Percentiles rank a stretch among this genome's conserved stretches.
Evolutionary conservation across 2,113 vertebrate genomes (phyloP).

Genomic region (Puma concolor): DNA sequence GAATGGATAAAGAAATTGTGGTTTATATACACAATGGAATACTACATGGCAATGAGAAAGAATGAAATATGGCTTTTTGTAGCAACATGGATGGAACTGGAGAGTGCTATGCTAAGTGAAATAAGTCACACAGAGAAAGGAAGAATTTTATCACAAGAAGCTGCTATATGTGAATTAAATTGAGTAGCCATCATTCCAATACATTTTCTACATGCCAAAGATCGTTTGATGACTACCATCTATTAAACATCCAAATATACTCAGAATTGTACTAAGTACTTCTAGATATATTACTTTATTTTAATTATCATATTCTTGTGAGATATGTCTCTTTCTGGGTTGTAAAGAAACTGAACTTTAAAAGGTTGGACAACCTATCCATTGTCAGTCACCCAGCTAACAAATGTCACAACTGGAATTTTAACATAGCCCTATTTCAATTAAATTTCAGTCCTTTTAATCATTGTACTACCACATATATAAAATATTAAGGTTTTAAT

Average conservation of each 20-base stretch:
- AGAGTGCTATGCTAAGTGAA: no score
- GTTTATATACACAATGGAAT: no score
- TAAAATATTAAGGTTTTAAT: background rate
- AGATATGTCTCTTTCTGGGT: background rate
- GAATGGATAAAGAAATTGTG: no score
- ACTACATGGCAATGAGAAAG: no score
- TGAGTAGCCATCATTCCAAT: background rate
- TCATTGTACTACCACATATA: background rate
- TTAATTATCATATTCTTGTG: background rate
- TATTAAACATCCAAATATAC: background rate
- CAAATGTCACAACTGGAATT: conserved; percentile 30
- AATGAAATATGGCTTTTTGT: no score
- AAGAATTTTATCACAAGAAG: background rate
- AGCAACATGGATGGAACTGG: no score
- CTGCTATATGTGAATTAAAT: background rate
- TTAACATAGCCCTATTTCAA: background rate
- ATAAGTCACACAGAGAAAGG: no score
- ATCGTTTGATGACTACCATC: background rate
- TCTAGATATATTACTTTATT: background rate
- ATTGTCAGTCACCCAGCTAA: background rate
- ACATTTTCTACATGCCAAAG: background rate
- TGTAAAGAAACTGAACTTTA: background rate
- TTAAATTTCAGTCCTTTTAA: background rate
- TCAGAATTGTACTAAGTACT: background rate
- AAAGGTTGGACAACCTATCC: background rate